Evolutionary conservation across 2,797 vertebrate species (phyloP).

Genomic region (Tokudaia muenninki): DNA sequence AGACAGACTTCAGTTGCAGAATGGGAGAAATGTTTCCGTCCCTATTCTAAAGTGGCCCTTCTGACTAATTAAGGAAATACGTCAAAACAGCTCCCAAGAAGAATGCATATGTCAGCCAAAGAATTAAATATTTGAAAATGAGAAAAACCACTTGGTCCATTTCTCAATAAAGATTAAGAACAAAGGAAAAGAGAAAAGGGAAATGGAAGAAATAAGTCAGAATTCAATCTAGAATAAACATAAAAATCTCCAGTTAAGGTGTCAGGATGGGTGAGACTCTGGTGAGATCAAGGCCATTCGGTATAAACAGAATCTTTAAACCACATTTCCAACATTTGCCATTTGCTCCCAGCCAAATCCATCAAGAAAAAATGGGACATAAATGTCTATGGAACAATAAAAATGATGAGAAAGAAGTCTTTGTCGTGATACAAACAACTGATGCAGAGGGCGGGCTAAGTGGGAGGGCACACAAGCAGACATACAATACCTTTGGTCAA

Average conservation of each 20-base stretch:
- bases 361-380: neutral
- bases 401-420: neutral
- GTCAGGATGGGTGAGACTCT: constrained; percentile 18
- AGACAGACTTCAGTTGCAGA: constrained; percentile 45
- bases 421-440: neutral
- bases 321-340: constrained; percentile 23
- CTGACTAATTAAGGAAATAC: constrained; percentile 74
- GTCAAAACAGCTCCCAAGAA: constrained; percentile 69
- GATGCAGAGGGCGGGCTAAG: neutral
- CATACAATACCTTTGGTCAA: neutral
- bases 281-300: constrained; percentile 5
- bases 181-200: constrained; percentile 59
- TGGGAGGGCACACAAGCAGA: neutral
- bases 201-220: constrained; percentile 63
- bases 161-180: constrained; percentile 68
- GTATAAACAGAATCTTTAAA: neutral
- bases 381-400: neutral
- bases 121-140: constrained; percentile 78
- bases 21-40: constrained; percentile 64
- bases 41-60: constrained; percentile 59
- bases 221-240: constrained; percentile 65
- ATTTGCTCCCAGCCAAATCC: neutral
- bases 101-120: constrained; percentile 59
- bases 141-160: constrained; percentile 61
- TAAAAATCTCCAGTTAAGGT: constrained; percentile 24